These are phyloP conservation scores for Lasioglossum villosulum DNA, from an alignment of 2,888 invertebrate genomes.

Conservation along the genomic window DNA sequence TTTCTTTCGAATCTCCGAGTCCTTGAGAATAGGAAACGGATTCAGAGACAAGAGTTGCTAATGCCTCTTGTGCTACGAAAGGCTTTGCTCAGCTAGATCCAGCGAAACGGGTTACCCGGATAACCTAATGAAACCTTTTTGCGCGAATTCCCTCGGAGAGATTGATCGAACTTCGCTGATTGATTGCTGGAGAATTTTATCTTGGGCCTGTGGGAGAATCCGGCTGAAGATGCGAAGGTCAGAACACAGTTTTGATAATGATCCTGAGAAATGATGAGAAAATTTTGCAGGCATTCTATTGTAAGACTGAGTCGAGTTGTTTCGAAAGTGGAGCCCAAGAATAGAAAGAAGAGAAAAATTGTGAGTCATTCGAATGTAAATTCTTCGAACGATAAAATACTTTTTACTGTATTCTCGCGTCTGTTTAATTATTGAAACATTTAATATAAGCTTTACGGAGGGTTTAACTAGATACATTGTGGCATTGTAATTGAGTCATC, in stretches of 20 bases:
- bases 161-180: not conserved
- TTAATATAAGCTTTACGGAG: not conserved
- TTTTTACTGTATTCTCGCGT: not conserved
- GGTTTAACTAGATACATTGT: not conserved
- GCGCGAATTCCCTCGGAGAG: not conserved
- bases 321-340: not conserved
- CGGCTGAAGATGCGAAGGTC: not conserved
- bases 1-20: not conserved
- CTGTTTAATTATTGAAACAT: not conserved
- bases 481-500: not conserved
- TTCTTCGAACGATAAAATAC: not conserved
- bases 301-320: not conserved
- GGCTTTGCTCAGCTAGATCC: not conserved
- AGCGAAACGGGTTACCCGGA: constrained; percentile 3
- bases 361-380: not conserved
- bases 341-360: not conserved
- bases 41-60: not conserved
- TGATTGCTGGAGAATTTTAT: not conserved
- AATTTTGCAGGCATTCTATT: not conserved
- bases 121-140: not conserved
- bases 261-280: not conserved
- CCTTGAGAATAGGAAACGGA: not conserved
- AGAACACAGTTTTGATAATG: not conserved
- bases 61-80: not conserved
- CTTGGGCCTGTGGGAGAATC: not conserved